Base-by-base conservation (phyloP, 2,113 vertebrate species). In the Hirundichthys speculiger region DNA sequence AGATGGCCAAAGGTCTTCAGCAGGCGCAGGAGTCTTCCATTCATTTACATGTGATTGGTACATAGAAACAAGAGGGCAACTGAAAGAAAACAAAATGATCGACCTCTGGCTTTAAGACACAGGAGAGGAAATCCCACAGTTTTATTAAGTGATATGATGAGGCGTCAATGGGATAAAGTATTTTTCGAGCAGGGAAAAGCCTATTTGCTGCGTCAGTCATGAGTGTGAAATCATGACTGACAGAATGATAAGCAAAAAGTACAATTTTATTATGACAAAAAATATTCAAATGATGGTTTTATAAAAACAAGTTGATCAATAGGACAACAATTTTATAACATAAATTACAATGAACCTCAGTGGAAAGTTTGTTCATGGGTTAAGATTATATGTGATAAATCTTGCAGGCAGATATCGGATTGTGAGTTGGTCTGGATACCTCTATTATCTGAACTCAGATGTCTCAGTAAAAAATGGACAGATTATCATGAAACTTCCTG, bases 1-100 rank as follows among this genome's bases (percentile, higher is more conserved):
- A 41, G 59, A 56, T 54, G 65, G 63, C 67, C 78, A 72, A 79
- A 67, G 69, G 77, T 84, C 82, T 82, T 75, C 67, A 71, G 73
- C 46, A 55, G 62, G 27, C 68, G 62, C 25, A 30, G 47, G 66
- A 80, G 46, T 40, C 76, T 83, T 14, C 38, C 3, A 51, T 69
- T 76, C 38, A 21, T 48, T 79, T 58, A 14, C 50, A 50, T 41
- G 34, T 21, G 38, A 52, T 24, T 22, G 57, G 46, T 38, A 13
- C 21, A 42, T 45, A 62, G 68, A 64, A 48, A 83, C 52, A n/a
- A 53, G 19, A 61, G 40, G 16, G 47, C 14, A 48, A 47, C 42
- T 43, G 27, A 55, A 61, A 73, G 24, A 61, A 47, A 66, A 77
- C 34, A 58, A 70, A 64, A 61, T 22, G 46, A 21, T 14, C 34